Percentiles rank a stretch among this genome's conserved stretches.
Evolutionary conservation across 2,888 invertebrate genomes (phyloP).

Genomic region (Polymixis flavicincta): DNA sequence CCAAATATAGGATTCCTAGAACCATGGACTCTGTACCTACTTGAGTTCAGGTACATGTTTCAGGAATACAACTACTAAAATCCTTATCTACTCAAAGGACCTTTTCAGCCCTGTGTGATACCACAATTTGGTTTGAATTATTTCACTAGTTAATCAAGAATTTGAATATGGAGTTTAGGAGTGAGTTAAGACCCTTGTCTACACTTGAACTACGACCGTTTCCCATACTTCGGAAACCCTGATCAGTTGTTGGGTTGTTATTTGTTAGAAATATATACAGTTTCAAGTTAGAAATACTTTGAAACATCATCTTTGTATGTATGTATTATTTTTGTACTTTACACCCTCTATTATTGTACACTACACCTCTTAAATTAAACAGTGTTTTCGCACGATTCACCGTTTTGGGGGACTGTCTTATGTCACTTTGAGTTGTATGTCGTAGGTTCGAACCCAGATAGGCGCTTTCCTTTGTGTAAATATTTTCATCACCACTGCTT

Average conservation of each 20-base stretch:
- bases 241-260: background rate
- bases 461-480: too few species aligned
- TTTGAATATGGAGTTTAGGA: conserved; percentile 33
- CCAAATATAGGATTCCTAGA: background rate
- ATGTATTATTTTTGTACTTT: too few species aligned
- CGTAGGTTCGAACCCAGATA: too few species aligned
- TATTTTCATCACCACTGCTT: too few species aligned
- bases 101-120: conserved; percentile 1
- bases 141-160: conserved; percentile 36
- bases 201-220: background rate
- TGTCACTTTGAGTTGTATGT: too few species aligned
- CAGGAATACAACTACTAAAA: background rate
- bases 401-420: too few species aligned
- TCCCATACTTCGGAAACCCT: conserved; percentile 5
- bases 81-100: background rate
- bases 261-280: background rate
- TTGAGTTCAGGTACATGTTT: background rate
- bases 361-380: background rate
- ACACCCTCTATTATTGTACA: too few species aligned
- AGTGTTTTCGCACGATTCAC: too few species aligned
- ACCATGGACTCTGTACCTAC: too few species aligned
- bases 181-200: conserved; percentile 3
- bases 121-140: conserved; percentile 25
- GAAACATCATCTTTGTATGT: background rate
- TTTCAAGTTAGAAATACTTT: background rate